Conservation (phyloP, 1,140 invertebrate genomes). For the Cherax quadricarinatus region DNA sequence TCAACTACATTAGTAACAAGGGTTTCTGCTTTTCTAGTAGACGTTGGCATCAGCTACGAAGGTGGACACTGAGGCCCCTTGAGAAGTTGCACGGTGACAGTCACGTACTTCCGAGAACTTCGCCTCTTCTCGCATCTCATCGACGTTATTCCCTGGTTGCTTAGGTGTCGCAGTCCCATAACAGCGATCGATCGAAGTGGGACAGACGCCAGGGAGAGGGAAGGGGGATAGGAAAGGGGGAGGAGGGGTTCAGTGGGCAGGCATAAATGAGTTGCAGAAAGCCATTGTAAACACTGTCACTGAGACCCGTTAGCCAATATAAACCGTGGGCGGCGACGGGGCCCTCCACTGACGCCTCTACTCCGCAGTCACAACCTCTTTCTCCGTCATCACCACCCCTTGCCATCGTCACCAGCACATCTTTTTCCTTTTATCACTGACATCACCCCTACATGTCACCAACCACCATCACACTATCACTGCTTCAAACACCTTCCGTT, state of each 20-base stretch:
- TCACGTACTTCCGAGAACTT: constrained; percentile 35
- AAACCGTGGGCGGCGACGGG: constrained; percentile 31
- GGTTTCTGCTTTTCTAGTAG: constrained; percentile 1
- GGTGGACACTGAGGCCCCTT: constrained; percentile 50
- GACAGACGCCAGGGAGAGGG: neutral
- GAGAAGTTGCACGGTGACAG: constrained; percentile 64
- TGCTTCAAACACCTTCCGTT: too few relatives aligned
- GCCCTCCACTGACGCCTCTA: neutral
- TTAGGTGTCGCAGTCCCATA: constrained; percentile 34
- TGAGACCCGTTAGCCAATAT: constrained; percentile 52
- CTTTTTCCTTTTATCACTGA: too few relatives aligned
- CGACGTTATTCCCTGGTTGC: neutral
- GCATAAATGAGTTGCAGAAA: constrained; percentile 66
- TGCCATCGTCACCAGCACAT: neutral
- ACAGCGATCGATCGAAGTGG: constrained; percentile 21
- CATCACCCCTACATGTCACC: too few relatives aligned
- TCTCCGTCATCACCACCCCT: neutral
- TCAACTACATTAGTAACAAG: neutral
- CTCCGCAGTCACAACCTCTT: too few relatives aligned
- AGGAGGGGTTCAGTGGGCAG: constrained; percentile 23
- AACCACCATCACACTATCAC: too few relatives aligned
- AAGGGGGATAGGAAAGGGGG: neutral
- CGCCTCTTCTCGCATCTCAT: constrained; percentile 20
- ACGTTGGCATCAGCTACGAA: constrained; percentile 39
- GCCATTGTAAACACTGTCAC: constrained; percentile 61